Evolutionary conservation across 2,888 invertebrate genomes (phyloP).

Genomic region (Cryptocephalus moraei): DNA sequence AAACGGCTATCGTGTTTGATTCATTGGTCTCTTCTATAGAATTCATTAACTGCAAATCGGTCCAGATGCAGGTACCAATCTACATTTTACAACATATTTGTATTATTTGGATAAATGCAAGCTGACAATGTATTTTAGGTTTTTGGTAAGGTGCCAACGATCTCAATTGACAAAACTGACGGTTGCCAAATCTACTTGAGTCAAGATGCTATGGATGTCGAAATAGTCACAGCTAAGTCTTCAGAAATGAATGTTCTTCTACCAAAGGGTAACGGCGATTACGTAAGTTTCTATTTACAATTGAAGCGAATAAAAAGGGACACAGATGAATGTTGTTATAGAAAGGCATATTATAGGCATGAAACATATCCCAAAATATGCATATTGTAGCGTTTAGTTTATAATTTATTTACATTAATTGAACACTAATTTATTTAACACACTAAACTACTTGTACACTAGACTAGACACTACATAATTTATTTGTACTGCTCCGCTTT

Average conservation of each 20-base stretch:
- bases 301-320: neutral
- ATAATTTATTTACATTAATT: no score
- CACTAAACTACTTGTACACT: no score
- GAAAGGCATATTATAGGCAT: neutral
- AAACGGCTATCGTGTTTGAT: slow-evolving; percentile 90
- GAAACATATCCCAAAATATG: neutral
- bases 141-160: slow-evolving; percentile 86
- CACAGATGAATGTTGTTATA: neutral
- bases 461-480: no score
- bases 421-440: no score
- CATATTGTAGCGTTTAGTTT: no score
- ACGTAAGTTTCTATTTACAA: slow-evolving; percentile 11
- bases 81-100: neutral
- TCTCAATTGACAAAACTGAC: slow-evolving; percentile 97
- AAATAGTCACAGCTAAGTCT: slow-evolving; percentile 93
- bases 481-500: no score
- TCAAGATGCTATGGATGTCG: slow-evolving; percentile 72
- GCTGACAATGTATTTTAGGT: slow-evolving; percentile 47
- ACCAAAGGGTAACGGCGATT: slow-evolving; percentile 50
- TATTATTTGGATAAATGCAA: neutral
- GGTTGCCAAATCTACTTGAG: slow-evolving; percentile 97
- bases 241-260: slow-evolving; percentile 97
- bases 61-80: slow-evolving; percentile 84
- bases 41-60: slow-evolving; percentile 96
- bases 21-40: slow-evolving; percentile 89